phyloP scores from a whole-genome alignment of 2,113 vertebrate genomes.

The Micromys minutus region DNA sequence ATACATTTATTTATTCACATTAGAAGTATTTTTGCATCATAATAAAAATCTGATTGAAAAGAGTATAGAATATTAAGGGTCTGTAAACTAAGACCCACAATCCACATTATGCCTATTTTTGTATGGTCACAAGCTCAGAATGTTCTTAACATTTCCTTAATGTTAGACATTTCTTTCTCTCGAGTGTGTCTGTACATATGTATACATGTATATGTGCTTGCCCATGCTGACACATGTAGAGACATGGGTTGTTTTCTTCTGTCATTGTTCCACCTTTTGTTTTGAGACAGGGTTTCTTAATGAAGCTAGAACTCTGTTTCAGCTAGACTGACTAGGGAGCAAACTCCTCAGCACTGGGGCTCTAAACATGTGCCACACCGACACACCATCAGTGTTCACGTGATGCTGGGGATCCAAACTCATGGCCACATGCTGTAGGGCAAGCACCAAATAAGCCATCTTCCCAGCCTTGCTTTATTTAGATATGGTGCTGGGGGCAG shows the following conservation, averaged over 20 bases:
- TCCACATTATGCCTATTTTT: background rate
- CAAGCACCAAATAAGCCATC: background rate
- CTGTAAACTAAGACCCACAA: background rate
- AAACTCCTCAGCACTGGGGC: background rate
- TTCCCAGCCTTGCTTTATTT: background rate
- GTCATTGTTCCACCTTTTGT: background rate
- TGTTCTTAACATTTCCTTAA: background rate
- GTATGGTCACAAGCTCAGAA: background rate
- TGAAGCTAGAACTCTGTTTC: background rate
- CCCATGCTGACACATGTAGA: background rate
- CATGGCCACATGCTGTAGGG: no score
- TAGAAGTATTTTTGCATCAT: background rate
- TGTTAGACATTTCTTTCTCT: background rate
- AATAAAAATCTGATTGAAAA: conserved; percentile 31
- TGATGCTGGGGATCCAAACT: background rate
- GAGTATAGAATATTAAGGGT: background rate
- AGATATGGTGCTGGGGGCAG: no score
- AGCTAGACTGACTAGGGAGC: background rate
- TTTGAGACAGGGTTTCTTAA: background rate
- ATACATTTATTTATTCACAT: background rate
- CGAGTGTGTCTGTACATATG: background rate
- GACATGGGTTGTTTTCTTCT: background rate
- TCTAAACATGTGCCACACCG: background rate
- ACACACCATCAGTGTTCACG: background rate
- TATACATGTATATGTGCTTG: background rate